Evolutionary conservation across 2,797 vertebrate species (phyloP).

Genomic region (Cheirogaleus major): DNA sequence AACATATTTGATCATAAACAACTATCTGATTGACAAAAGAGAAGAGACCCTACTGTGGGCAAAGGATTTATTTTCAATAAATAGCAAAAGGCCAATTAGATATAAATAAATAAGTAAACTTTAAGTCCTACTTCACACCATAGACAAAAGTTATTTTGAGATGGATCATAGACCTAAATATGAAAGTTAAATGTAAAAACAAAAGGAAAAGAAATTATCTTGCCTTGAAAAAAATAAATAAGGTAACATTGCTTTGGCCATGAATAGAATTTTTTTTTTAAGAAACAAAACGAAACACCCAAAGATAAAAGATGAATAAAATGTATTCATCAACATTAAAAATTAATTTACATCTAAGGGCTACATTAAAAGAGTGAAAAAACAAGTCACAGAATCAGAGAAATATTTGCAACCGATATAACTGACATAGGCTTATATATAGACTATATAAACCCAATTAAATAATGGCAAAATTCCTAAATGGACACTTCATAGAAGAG

Average conservation of each 20-base stretch:
- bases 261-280: neutral
- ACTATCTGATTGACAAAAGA: neutral
- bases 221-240: neutral
- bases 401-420: neutral
- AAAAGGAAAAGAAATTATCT: neutral
- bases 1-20: neutral
- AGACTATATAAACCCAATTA: neutral
- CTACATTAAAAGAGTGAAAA: neutral
- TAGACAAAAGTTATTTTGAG: neutral
- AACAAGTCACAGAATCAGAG: neutral
- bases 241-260: neutral
- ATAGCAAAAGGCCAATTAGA: neutral
- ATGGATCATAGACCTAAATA: neutral
- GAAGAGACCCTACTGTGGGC: neutral
- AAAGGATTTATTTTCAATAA: neutral
- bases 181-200: neutral
- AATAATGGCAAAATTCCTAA: neutral
- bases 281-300: neutral
- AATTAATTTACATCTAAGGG: neutral
- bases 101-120: neutral
- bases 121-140: neutral
- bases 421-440: neutral
- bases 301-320: neutral
- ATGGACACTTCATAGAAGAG: neutral
- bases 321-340: neutral